phyloP scores from a whole-genome alignment of 1,140 invertebrate species.

The Drosophila biarmipes region DNA sequence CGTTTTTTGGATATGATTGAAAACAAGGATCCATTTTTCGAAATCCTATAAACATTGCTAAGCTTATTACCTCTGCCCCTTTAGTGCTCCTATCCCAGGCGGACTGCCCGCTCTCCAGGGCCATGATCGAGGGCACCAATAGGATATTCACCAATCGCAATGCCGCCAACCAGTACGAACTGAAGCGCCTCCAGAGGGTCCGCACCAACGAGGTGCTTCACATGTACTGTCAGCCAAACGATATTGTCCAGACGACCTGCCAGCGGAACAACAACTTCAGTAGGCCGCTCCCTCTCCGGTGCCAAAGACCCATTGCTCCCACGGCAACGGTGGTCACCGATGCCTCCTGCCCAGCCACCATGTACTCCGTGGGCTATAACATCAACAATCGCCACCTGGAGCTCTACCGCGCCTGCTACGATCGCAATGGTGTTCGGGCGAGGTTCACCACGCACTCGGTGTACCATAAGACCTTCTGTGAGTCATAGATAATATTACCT shows the following conservation, averaged over 20 bases:
- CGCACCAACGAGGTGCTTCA: slow-evolving; percentile 26
- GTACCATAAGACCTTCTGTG: slow-evolving; percentile 46
- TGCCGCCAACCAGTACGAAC: background rate
- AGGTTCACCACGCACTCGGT: slow-evolving; percentile 25
- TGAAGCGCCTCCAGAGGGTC: slow-evolving; percentile 31
- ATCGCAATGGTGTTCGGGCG: slow-evolving; percentile 25
- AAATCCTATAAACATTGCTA: too few relatives aligned
- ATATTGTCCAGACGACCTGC: slow-evolving; percentile 36
- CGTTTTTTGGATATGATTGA: too few relatives aligned
- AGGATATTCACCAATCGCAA: slow-evolving; percentile 37
- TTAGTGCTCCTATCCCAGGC: slow-evolving; percentile 26
- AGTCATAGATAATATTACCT: background rate
- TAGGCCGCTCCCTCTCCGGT: slow-evolving; percentile 31
- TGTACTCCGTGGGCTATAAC: slow-evolving; percentile 44
- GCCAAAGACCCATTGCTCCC: slow-evolving; percentile 20
- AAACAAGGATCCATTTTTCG: too few relatives aligned
- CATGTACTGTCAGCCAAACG: slow-evolving; percentile 29
- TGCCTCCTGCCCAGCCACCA: slow-evolving; percentile 28
- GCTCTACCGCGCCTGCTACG: slow-evolving; percentile 49
- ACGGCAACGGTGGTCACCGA: slow-evolving; percentile 24
- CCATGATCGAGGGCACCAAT: slow-evolving; percentile 47
- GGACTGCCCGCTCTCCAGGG: slow-evolving; percentile 31
- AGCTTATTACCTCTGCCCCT: background rate
- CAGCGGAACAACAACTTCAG: slow-evolving; percentile 4
- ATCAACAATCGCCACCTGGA: slow-evolving; percentile 28